These are phyloP conservation scores for Musca vetustissima DNA, from an alignment of 1,140 invertebrate species.

Conservation along the genomic window DNA sequence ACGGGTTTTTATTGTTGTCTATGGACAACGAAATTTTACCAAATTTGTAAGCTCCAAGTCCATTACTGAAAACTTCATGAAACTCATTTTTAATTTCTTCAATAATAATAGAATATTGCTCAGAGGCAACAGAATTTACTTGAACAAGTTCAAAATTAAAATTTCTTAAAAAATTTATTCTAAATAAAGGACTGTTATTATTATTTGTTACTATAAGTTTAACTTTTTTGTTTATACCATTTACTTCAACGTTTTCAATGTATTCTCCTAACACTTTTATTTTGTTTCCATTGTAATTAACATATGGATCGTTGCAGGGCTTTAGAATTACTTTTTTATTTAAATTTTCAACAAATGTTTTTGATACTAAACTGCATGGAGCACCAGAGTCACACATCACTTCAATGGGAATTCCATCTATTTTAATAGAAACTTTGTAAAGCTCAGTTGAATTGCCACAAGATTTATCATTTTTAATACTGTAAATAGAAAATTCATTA, in stretches of 20 bases:
- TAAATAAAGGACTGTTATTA: conserved; percentile 17
- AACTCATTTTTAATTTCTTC: conserved; percentile 26
- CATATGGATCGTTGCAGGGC: conserved; percentile 13
- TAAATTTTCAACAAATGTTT: conserved; percentile 13
- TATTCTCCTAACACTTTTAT: conserved; percentile 26
- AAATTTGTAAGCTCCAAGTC: conserved; percentile 19
- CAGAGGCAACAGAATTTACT: conserved; percentile 25
- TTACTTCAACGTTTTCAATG: conserved; percentile 12
- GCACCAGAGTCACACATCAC: conserved; percentile 13
- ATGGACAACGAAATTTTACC: conserved; percentile 16
- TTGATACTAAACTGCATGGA: conserved; percentile 25
- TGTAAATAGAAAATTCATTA: too few relatives aligned
- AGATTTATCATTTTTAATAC: too few relatives aligned
- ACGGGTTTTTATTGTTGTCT: conserved; percentile 34
- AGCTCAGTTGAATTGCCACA: too few relatives aligned
- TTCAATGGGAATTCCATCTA: conserved; percentile 14
- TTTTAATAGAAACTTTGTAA: too few relatives aligned
- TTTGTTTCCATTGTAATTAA: conserved; percentile 23
- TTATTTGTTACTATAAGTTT: conserved; percentile 13
- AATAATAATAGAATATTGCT: conserved; percentile 8
- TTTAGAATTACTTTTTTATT: conserved; percentile 20
- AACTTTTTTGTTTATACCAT: conserved; percentile 13
- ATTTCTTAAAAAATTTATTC: conserved; percentile 19
- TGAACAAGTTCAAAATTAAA: conserved; percentile 27
- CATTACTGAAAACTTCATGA: conserved; percentile 11